These are phyloP conservation scores for Nebria brevicollis DNA, from an alignment of 2,888 invertebrate genomes.

Conservation along the genomic window DNA sequence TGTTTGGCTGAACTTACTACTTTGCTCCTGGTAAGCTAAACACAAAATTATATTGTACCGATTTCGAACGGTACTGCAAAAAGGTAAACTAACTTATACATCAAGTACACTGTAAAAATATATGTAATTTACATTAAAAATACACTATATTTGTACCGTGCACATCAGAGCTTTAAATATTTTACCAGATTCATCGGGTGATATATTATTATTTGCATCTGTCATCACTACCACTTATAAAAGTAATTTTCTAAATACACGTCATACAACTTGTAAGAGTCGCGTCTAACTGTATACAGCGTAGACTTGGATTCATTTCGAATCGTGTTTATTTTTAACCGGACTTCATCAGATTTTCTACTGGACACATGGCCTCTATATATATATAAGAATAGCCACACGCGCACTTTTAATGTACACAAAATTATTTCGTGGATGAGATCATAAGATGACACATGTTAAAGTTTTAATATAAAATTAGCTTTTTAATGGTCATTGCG, in stretches of 20 bases:
- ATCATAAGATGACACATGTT: neutral
- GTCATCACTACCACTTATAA: neutral
- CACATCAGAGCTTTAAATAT: too few species aligned
- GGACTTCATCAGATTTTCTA: neutral
- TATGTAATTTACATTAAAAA: too few species aligned
- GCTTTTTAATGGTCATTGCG: neutral
- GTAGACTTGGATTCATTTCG: neutral
- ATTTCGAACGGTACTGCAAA: neutral
- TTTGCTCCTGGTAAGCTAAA: slow-evolving; percentile 77
- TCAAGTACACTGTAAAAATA: too few species aligned
- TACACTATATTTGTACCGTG: too few species aligned
- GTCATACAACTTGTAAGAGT: neutral
- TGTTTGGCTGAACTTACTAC: slow-evolving; percentile 66
- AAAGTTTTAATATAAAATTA: neutral
- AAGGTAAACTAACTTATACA: too few species aligned
- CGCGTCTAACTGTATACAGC: neutral
- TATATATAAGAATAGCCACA: neutral
- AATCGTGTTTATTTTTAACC: neutral
- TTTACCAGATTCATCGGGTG: neutral
- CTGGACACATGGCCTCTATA: neutral
- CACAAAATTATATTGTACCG: slow-evolving; percentile 54
- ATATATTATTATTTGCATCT: neutral
- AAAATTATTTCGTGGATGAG: neutral
- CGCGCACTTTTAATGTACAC: neutral
- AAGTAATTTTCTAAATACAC: neutral